A percentile compares a stretch with the other conserved stretches of the same genome.
phyloP scores from a whole-genome alignment of 2,797 vertebrate genomes.

The Rhinatrema bivittatum region DNA sequence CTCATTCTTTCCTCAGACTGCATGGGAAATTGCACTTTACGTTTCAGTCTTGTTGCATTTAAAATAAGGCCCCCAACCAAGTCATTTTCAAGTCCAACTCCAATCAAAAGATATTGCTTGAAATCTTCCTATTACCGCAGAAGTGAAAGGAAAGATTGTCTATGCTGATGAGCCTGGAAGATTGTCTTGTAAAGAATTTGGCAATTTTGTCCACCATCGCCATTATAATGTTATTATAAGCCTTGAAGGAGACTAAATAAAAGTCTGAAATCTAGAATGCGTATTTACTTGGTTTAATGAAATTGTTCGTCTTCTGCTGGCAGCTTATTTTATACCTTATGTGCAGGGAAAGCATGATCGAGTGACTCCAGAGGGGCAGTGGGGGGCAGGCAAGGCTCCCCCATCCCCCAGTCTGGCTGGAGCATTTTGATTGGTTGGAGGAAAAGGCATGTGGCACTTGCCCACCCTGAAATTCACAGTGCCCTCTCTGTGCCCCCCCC shows the following conservation, averaged over 20 bases:
- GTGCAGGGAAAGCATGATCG: too few relatives aligned
- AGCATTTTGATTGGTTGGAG: too few relatives aligned
- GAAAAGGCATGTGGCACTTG: too few relatives aligned
- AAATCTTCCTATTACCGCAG: constrained; percentile 59
- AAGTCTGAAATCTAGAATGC: constrained; percentile 20
- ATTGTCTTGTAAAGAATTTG: constrained; percentile 59
- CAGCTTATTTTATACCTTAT: too few relatives aligned
- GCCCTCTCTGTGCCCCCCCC: too few relatives aligned
- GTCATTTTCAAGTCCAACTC: constrained; percentile 55
- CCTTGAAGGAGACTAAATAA: constrained; percentile 13
- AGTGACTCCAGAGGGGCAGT: too few relatives aligned
- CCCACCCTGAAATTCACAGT: too few relatives aligned
- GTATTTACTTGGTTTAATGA: neutral
- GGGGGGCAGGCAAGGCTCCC: too few relatives aligned
- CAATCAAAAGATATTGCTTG: constrained; percentile 63
- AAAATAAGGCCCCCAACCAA: constrained; percentile 59
- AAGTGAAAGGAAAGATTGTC: constrained; percentile 64
- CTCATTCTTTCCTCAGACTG: constrained; percentile 49
- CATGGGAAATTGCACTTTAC: constrained; percentile 63
- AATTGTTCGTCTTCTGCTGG: constrained; percentile 11
- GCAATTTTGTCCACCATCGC: constrained; percentile 37
- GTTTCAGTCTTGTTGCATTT: constrained; percentile 58
- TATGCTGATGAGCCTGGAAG: constrained; percentile 61
- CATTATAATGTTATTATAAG: constrained; percentile 48
- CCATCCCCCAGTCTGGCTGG: too few relatives aligned